A percentile compares a stretch with the other conserved stretches of the same genome.
Conservation (phyloP, 1,140 invertebrate genomes). For the Holcopasites calliopsidis region DNA sequence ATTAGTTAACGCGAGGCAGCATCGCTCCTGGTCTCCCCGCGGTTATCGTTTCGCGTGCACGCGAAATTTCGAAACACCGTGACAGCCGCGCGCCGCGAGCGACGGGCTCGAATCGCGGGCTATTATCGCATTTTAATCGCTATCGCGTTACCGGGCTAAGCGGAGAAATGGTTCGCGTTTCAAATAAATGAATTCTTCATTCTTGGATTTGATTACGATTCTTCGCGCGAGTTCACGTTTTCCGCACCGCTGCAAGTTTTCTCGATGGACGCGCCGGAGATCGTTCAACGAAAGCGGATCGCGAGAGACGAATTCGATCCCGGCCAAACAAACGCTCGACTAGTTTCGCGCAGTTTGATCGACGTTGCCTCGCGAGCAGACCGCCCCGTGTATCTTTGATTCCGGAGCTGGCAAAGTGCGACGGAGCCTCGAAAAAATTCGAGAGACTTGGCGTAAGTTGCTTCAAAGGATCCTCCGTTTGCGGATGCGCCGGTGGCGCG, state of each 20-base stretch:
- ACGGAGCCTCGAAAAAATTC: conserved; percentile 33
- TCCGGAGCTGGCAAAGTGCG: neutral
- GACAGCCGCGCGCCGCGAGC: neutral
- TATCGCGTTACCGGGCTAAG: neutral
- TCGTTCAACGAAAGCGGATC: too few species aligned
- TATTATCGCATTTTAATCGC: neutral
- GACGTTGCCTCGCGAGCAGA: conserved; percentile 4
- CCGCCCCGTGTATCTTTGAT: neutral
- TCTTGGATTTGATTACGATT: too few species aligned
- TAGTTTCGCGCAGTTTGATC: conserved; percentile 1
- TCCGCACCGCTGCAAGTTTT: neutral
- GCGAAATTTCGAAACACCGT: neutral
- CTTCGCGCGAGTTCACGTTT: neutral
- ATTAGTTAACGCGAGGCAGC: conserved; percentile 47
- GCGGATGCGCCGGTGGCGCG: neutral
- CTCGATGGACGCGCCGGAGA: neutral
- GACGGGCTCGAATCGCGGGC: neutral
- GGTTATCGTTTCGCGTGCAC: conserved; percentile 33
- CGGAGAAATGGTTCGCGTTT: neutral
- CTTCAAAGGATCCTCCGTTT: conserved; percentile 20
- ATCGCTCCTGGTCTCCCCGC: conserved; percentile 8
- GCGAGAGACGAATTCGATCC: neutral
- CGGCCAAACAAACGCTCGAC: neutral
- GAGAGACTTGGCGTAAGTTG: conserved; percentile 4
- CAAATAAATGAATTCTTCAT: too few species aligned